Base-by-base conservation (phyloP, 1,140 invertebrate genomes). In the Pseudoatta argentina region DNA sequence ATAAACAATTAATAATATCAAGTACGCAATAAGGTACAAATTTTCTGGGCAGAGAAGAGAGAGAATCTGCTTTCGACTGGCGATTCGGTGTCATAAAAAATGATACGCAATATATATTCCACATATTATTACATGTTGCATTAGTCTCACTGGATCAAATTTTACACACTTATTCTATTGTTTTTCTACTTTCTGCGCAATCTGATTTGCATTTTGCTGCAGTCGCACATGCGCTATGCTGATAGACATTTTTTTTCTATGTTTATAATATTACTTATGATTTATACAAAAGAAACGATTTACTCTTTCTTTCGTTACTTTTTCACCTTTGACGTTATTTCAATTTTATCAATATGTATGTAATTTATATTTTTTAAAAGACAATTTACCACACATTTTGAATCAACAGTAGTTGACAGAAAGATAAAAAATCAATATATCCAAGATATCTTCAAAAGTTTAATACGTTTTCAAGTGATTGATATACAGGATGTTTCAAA, bases 121-220 rank as follows among this genome's bases (percentile, higher is more conserved):
- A 18, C 8, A 39, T 48, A 48, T 48, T 48, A 48, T 64, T 77
- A 72, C 16, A 34, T 48, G 71, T 55, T 72, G 59, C 30, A 59
- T 82, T 34, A 63, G 27, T 82, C 55, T 30, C 51, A 64, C 57
- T 64, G 71, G 44, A 89, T 88, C 66, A 72, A 64, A 55, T 87
- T 89, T 85, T 85, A 64, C 76, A 86, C 66, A 30, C 27, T 30
- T 30, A 30, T 3, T 77, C 51, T 89, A 34, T 73, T 59, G 85
- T 55, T 89, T 71, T 87, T 82, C 34, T 30, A 30, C 27, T 55
- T 34, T 53, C 27, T 18, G 63, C 4, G 30, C 77, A 69, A 69
- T 1, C 27, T 79, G 48, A 53, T 79, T 79, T 79, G 63, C 48
- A 67, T 67, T 39, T 14, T 53, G 48, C 14, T 39, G n/a, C 21